Evolutionary conservation across 2,888 invertebrate species (phyloP).

Genomic region (Poecilobothrus nobilitatus): DNA sequence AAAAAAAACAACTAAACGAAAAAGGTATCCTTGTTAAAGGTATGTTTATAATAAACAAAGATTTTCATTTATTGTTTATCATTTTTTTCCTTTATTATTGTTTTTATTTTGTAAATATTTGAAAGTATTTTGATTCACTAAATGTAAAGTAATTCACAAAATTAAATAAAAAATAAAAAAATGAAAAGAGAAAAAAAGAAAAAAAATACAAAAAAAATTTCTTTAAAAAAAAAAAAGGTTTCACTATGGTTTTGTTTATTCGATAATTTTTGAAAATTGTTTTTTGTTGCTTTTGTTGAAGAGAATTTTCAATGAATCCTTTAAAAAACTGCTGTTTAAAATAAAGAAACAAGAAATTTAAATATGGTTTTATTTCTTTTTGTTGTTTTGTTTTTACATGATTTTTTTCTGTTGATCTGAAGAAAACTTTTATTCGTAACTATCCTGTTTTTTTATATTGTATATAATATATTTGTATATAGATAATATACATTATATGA

Average conservation of each 20-base stretch:
- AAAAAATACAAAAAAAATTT: neutral
- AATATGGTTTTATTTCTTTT: neutral
- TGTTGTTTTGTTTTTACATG: too few species aligned
- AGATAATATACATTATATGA: too few species aligned
- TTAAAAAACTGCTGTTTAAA: neutral
- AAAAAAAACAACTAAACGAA: neutral
- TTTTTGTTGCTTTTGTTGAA: neutral
- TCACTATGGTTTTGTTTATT: neutral
- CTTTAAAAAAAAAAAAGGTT: neutral
- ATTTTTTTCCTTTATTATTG: too few species aligned
- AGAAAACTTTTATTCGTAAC: too few species aligned
- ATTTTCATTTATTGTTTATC: neutral
- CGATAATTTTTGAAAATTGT: neutral
- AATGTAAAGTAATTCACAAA: neutral
- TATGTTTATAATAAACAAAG: constrained; percentile 1
- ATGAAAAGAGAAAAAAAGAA: neutral
- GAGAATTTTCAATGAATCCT: neutral
- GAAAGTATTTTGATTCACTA: neutral
- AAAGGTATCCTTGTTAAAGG: neutral
- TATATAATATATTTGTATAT: neutral
- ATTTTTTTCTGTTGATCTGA: too few species aligned
- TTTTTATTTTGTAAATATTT: neutral
- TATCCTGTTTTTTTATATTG: neutral
- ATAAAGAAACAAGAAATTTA: neutral
- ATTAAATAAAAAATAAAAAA: neutral